phyloP scores from a whole-genome alignment of 2,113 vertebrate genomes.

The Sclerurus mexicanus region DNA sequence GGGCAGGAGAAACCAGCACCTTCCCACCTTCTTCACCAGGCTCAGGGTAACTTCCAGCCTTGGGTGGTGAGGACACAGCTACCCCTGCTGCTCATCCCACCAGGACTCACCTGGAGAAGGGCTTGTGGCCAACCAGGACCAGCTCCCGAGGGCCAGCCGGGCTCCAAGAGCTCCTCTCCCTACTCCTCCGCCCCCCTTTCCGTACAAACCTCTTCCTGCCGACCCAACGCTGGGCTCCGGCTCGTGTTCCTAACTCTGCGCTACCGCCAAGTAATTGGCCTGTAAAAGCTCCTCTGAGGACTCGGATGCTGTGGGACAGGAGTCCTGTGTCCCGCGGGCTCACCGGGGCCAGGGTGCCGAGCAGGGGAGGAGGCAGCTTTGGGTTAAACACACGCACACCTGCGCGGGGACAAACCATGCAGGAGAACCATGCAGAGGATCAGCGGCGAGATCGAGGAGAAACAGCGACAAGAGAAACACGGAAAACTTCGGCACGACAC shows the following conservation, averaged over 20 bases:
- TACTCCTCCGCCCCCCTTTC: not conserved
- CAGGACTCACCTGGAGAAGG: constrained; percentile 43
- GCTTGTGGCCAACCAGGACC: not conserved
- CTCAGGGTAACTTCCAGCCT: not conserved
- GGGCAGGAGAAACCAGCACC: rapidly evolving
- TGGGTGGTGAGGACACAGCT: not conserved
- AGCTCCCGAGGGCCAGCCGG: rapidly evolving
- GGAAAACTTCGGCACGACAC: not conserved
- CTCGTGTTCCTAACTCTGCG: not conserved
- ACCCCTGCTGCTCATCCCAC: not conserved
- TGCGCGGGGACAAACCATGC: constrained; percentile 32
- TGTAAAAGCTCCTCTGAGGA: constrained; percentile 24
- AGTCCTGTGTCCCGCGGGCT: not conserved
- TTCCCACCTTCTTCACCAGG: not conserved
- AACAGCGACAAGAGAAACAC: not conserved
- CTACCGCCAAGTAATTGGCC: not conserved
- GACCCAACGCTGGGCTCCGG: rapidly evolving
- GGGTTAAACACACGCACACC: constrained; percentile 33
- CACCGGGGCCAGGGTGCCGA: not conserved
- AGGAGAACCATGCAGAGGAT: constrained; percentile 35
- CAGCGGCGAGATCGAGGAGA: not conserved
- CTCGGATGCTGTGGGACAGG: constrained; percentile 2
- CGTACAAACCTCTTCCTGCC: not conserved
- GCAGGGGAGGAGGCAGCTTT: constrained; percentile 22
- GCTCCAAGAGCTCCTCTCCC: not conserved